Conservation (phyloP, 2,797 vertebrate genomes). For the Bradypodion pumilum region DNA sequence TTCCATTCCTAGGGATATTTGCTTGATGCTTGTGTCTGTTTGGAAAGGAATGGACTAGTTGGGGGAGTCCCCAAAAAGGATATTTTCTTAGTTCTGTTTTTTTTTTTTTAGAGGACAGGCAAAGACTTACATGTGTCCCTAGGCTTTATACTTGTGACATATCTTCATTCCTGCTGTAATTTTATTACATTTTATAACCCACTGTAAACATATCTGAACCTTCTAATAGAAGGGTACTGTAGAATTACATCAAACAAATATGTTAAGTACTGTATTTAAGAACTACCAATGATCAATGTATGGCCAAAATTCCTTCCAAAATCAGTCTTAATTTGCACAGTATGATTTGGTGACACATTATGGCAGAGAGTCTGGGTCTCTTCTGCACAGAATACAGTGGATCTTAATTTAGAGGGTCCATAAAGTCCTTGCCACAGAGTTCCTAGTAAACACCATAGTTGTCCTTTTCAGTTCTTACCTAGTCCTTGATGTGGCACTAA, state of each 20-base stretch:
- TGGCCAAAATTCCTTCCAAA: neutral
- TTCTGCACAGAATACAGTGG: neutral
- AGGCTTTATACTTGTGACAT: neutral
- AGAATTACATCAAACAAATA: neutral
- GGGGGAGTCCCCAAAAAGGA: neutral
- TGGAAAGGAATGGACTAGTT: too few relatives aligned
- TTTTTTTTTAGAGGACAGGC: neutral
- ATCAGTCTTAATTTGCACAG: neutral
- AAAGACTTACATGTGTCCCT: neutral
- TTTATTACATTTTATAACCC: neutral
- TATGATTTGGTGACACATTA: neutral
- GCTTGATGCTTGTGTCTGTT: neutral
- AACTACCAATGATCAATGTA: neutral
- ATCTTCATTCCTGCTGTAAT: neutral
- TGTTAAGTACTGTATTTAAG: neutral
- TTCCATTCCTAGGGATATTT: neutral
- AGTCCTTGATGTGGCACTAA: conserved; percentile 83
- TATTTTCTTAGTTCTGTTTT: neutral
- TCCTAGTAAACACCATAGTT: neutral
- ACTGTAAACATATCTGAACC: too few relatives aligned
- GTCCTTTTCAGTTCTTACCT: conserved; percentile 60
- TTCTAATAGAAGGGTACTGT: neutral
- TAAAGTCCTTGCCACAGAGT: neutral
- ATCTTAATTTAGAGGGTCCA: neutral
- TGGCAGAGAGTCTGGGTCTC: neutral